A percentile compares a stretch with the other conserved stretches of the same genome.
Evolutionary conservation across 2,888 invertebrate genomes (phyloP).

Genomic region (Napeogenes sylphis): DNA sequence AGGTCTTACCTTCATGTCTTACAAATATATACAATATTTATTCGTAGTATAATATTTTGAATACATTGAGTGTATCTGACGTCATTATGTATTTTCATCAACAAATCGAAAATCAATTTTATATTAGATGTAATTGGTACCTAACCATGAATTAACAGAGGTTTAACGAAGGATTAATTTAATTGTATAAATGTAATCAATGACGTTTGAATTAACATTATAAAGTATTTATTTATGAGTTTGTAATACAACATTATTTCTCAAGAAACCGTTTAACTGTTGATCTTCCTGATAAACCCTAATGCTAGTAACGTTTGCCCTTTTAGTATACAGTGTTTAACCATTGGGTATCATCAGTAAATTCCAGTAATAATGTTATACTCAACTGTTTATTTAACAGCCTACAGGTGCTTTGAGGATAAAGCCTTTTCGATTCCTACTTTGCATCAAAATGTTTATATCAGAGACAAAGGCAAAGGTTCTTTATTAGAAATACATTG

Average conservation of each 20-base stretch:
- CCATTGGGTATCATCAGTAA: slow-evolving; percentile 28
- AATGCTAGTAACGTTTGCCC: slow-evolving; percentile 39
- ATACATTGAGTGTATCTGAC: not conserved
- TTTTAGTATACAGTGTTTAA: slow-evolving; percentile 34
- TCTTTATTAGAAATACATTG: too few species aligned
- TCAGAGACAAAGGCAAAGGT: too few species aligned
- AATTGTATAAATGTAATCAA: not conserved
- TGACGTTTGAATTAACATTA: not conserved
- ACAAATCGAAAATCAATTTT: too few species aligned
- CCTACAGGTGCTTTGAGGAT: not conserved
- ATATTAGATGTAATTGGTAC: too few species aligned
- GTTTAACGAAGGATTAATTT: not conserved
- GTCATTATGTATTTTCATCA: too few species aligned
- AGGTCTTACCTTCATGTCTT: slow-evolving; percentile 20
- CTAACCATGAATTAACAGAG: too few species aligned
- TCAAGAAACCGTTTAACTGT: slow-evolving; percentile 33
- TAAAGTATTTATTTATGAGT: slow-evolving; percentile 30
- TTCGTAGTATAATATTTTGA: not conserved
- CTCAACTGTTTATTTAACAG: not conserved
- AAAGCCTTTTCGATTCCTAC: too few species aligned
- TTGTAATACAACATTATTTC: slow-evolving; percentile 36
- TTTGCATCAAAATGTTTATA: too few species aligned
- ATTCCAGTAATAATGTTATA: slow-evolving; percentile 8
- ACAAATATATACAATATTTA: slow-evolving; percentile 10
- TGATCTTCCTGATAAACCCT: slow-evolving; percentile 33